Evolutionary conservation across 1,140 invertebrate species (phyloP).

Genomic region (Meloidogyne chitwoodi): DNA sequence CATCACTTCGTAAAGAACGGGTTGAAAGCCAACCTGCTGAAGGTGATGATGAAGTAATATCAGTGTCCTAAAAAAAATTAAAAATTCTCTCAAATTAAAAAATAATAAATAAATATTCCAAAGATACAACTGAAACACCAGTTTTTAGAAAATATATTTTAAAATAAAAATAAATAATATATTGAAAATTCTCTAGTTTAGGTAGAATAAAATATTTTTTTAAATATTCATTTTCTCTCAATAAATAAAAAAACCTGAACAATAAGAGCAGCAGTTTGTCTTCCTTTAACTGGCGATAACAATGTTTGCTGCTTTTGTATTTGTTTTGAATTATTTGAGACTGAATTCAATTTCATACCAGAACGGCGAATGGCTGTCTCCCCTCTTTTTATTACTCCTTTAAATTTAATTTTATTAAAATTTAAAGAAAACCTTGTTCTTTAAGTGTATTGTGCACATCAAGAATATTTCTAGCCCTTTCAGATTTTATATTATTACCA

Average conservation of each 20-base stretch:
- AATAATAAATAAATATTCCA: too few relatives aligned
- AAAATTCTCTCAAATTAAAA: too few relatives aligned
- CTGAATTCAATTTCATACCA: background rate
- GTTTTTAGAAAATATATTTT: too few relatives aligned
- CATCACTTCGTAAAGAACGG: conserved; percentile 18
- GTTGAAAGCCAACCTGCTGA: background rate
- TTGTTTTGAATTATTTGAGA: background rate
- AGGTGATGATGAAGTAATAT: conserved; percentile 20
- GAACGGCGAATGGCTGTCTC: conserved; percentile 7
- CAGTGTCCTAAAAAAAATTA: background rate
- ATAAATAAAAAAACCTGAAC: too few relatives aligned
- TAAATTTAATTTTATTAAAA: background rate
- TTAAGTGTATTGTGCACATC: conserved; percentile 22
- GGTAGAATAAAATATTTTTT: too few relatives aligned
- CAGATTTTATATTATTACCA: background rate
- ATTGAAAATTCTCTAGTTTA: too few relatives aligned
- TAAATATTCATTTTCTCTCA: too few relatives aligned
- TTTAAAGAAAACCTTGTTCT: conserved; percentile 16
- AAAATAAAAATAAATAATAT: too few relatives aligned
- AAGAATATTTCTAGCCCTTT: conserved; percentile 16
- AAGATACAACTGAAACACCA: too few relatives aligned
- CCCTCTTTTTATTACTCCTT: conserved; percentile 18
- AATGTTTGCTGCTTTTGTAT: conserved; percentile 12
- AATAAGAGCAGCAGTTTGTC: background rate
- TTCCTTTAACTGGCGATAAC: background rate